Evolutionary conservation across 2,113 vertebrate species (phyloP).

Genomic region (Crotalus helleri): DNA sequence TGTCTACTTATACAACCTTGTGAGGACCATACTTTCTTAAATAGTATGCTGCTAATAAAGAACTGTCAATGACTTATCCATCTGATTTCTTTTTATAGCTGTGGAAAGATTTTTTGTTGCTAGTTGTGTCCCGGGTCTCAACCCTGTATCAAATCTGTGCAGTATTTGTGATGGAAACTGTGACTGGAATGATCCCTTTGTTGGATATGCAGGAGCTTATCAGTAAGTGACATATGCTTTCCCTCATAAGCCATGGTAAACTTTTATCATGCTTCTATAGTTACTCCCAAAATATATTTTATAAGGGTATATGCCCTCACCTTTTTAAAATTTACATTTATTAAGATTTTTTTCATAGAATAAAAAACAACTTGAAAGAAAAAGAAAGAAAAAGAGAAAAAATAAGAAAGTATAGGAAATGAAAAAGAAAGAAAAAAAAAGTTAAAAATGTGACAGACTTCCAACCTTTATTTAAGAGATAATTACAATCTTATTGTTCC

Average conservation of each 20-base stretch:
- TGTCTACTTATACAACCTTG: background rate
- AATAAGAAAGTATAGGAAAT: background rate
- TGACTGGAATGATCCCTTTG: conserved; percentile 70
- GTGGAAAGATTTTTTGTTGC: conserved; percentile 70
- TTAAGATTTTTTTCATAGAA: background rate
- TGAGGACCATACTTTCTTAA: background rate
- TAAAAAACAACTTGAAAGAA: background rate
- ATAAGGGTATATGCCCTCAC: background rate
- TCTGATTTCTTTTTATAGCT: conserved; percentile 58
- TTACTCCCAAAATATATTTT: background rate
- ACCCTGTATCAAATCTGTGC: conserved; percentile 62
- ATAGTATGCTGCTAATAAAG: background rate
- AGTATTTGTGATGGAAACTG: conserved; percentile 69
- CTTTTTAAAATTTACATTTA: background rate
- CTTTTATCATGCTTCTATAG: background rate
- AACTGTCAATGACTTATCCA: background rate
- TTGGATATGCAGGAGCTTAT: conserved; percentile 77
- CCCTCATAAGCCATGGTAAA: background rate
- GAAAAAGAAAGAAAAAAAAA: background rate
- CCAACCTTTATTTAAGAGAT: background rate
- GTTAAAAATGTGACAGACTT: background rate
- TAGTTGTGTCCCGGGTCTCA: conserved; percentile 78
- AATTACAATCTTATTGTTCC: background rate
- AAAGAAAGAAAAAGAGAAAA: background rate
- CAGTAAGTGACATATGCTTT: conserved; percentile 68